Base-by-base conservation (phyloP, 2,113 vertebrate genomes). In the Paracanthobrama guichenoti region DNA sequence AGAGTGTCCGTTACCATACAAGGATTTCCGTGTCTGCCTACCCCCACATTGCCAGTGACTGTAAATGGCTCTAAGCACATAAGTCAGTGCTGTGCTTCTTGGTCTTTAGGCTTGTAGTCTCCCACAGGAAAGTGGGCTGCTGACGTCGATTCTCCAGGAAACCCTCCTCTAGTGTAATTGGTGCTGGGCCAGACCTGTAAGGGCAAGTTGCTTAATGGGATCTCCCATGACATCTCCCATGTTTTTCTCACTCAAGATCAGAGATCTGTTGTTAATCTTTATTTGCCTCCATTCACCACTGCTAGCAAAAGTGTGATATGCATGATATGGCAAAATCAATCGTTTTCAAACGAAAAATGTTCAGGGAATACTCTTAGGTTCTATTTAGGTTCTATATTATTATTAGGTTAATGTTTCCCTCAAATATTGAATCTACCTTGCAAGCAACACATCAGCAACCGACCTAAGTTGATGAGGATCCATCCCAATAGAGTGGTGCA, bases 221-320 rank as follows among this genome's bases (percentile, higher is more conserved):
- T 35, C 78, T 50, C 78, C 66, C 62, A 71, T 81, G 79, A 81
- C 66, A 71, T 57, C 48, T 75, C 16, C 22, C 57, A 1, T 82
- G 80, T 57, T 55, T 71, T 82, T 72, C 46, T 18, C 80, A 26
- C 31, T 57, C 31, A 39, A 3, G 22, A 71, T 26, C 78, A 80
- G 24, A 48, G 16, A 80, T 31, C 44, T 80, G 44, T 67, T 80
- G 2, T 60, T 80, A 67, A 67, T 67, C 9, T 66, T 20, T 44
- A 4, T 26, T 75, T 53, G n/a, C 46, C 24, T 35, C 42, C 24
- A 80, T 22, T 66, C 24, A 1, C 2, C 42, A 76, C 3, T 0
- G 10, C 26, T 77, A 77, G 28, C 8, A 77, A 57, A 16, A 22
- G 2, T 4, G n/a, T n/a, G 74, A 7, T 1, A 59, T 31, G 57